Evolutionary conservation across 2,797 vertebrate genomes (phyloP), one percentile per base, ranked within the genome.

Genomic region (Coreius guichenoti): DNA sequence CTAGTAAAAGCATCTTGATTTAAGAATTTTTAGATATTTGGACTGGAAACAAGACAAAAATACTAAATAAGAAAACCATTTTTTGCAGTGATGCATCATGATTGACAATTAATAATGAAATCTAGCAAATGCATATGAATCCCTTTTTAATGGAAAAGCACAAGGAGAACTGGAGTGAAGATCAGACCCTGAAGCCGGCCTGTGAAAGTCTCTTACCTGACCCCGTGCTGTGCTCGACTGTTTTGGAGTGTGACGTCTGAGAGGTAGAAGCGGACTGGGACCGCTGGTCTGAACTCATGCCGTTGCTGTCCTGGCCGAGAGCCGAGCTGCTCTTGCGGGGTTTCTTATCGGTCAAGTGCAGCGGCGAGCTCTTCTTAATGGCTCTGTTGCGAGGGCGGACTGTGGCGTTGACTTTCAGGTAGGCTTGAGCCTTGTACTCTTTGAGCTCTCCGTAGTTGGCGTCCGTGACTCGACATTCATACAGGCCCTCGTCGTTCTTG

Each of bases 351-450:
- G 97, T 98, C 91, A 99, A 88, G 95, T 97, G 98, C 94, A 98
- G 96, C 0, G 97, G 97, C 8, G 97, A 97, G 63, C 96, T 96
- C 90, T 98, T 97, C 89, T 98, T 97, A 77, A 95, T 94, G 70
- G 97, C 96, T 92, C 96, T 95, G 87, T 93, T 92, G 68, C 95
- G 95, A 2, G 96, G 95, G 26, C 97, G 96, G 90, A 94, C 95
- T 1, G 96, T 97, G 90, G 94, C 90, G 0, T 96, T 97, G 87
- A 99, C 97, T 89, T 95, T 97, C 91, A 99, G 94, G 94, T 96
- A 97, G 76, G 96, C 98, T 88, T 98, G 97, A 85, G 96, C 97
- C 92, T 98, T 99, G 94, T 99, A 97, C 82, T 99, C 97, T 89
- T 96, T 96, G 26, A 98, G 96, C 91, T 98, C 96, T 67, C 97